A percentile compares a stretch with the other conserved stretches of the same genome.
These are phyloP conservation scores for Knipowitschia caucasica DNA, from an alignment of 2,797 vertebrate genomes.

Conservation along the genomic window DNA sequence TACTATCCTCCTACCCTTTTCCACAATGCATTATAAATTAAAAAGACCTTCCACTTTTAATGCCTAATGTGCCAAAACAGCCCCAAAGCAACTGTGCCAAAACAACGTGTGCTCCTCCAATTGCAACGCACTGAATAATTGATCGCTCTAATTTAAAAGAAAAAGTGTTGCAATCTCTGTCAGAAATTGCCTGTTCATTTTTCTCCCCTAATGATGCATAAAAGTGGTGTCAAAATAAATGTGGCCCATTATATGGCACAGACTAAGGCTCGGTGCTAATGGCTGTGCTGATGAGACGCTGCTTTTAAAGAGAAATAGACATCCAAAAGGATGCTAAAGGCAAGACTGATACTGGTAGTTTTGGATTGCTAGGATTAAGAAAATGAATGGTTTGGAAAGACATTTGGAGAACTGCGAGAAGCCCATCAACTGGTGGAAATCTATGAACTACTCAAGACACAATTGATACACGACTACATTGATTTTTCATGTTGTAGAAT, in stretches of 20 bases:
- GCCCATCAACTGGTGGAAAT: background rate
- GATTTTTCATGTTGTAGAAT: too few relatives aligned
- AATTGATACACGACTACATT: too few relatives aligned
- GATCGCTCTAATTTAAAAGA: conserved; percentile 22
- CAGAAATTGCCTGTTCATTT: conserved; percentile 4
- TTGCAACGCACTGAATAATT: conserved; percentile 28
- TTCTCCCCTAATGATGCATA: conserved; percentile 17
- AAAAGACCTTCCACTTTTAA: conserved; percentile 13
- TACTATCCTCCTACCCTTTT: background rate
- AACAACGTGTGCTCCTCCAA: conserved; percentile 6
- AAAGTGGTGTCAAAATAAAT: conserved; percentile 29
- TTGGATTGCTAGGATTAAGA: background rate
- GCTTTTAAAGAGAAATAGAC: conserved; percentile 12
- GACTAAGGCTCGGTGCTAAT: conserved; percentile 16
- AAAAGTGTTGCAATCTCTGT: conserved; percentile 19
- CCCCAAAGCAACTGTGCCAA: conserved; percentile 17
- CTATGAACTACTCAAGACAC: background rate
- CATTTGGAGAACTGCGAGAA: background rate
- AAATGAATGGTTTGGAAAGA: background rate
- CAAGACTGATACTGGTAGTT: background rate
- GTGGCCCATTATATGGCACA: conserved; percentile 1
- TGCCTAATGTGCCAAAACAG: conserved; percentile 2
- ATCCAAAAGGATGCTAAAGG: conserved; percentile 8
- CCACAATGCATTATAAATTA: conserved; percentile 18
- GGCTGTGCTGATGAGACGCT: conserved; percentile 21